Conservation (phyloP, 1,140 invertebrate genomes). For the Caerostris extrusa region DNA sequence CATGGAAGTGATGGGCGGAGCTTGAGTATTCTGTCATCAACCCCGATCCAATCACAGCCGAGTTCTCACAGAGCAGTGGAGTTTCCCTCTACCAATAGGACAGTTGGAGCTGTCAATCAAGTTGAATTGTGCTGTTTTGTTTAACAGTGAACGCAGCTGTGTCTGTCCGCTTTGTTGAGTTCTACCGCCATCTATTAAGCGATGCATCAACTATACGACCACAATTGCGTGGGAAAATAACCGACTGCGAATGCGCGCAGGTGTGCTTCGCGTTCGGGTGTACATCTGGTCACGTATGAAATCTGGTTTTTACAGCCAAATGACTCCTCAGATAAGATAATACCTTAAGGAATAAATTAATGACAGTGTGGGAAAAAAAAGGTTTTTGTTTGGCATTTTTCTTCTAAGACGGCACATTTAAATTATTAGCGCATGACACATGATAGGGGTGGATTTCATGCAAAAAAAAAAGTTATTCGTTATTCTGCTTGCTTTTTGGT, state of each 20-base stretch:
- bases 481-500: no score
- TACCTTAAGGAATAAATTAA: conserved; percentile 18
- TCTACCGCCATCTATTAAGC: conserved; percentile 60
- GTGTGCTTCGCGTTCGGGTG: conserved; percentile 46
- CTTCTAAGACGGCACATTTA: neutral
- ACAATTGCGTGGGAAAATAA: conserved; percentile 48
- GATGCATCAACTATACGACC: neutral
- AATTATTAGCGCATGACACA: neutral
- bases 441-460: no score
- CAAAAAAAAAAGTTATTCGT: no score
- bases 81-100: neutral
- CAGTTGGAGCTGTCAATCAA: conserved; percentile 63
- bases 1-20: neutral
- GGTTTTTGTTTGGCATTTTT: neutral
- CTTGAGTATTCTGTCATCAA: neutral
- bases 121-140: conserved; percentile 14
- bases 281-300: conserved; percentile 71
- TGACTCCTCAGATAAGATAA: neutral
- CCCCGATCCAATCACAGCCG: neutral
- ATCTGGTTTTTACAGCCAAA: neutral
- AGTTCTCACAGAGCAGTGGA: neutral
- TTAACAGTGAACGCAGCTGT: conserved; percentile 15
- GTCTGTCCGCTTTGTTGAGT: neutral
- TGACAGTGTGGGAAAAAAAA: conserved; percentile 41
- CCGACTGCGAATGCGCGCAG: neutral